Evolutionary conservation across 2,888 invertebrate genomes (phyloP).

Genomic region (Aplocera efformata): DNA sequence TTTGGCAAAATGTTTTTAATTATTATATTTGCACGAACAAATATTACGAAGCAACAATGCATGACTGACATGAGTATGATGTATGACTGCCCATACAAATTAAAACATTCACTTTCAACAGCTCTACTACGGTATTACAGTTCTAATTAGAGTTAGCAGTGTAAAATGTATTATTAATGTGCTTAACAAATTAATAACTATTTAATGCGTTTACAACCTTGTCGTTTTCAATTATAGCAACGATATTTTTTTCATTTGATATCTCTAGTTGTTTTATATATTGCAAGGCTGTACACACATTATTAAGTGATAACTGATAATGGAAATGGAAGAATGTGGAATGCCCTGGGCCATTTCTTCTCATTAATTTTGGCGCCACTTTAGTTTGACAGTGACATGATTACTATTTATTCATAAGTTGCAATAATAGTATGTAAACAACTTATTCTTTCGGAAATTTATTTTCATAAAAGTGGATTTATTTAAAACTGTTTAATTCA

Average conservation of each 20-base stretch:
- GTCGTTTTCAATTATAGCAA: slow-evolving; percentile 17
- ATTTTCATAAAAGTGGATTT: too few species aligned
- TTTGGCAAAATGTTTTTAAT: background rate
- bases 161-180: slow-evolving; percentile 3
- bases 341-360: too few species aligned
- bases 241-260: slow-evolving; percentile 1
- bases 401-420: too few species aligned
- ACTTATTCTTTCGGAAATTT: too few species aligned
- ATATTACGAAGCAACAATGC: background rate
- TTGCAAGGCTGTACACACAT: slow-evolving; percentile 11
- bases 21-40: background rate
- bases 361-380: too few species aligned
- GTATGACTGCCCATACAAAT: slow-evolving; percentile 1
- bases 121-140: slow-evolving; percentile 2
- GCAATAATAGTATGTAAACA: too few species aligned
- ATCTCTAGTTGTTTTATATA: slow-evolving; percentile 3
- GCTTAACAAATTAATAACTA: slow-evolving; percentile 9
- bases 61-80: slow-evolving; percentile 4
- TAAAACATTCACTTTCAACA: background rate
- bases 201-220: slow-evolving; percentile 16
- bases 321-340: background rate
- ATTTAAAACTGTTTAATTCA: too few species aligned
- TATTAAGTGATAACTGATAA: background rate
- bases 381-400: too few species aligned
- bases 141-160: background rate